Conservation (phyloP, 2,888 invertebrate genomes). For the Cheilosia urbana region DNA sequence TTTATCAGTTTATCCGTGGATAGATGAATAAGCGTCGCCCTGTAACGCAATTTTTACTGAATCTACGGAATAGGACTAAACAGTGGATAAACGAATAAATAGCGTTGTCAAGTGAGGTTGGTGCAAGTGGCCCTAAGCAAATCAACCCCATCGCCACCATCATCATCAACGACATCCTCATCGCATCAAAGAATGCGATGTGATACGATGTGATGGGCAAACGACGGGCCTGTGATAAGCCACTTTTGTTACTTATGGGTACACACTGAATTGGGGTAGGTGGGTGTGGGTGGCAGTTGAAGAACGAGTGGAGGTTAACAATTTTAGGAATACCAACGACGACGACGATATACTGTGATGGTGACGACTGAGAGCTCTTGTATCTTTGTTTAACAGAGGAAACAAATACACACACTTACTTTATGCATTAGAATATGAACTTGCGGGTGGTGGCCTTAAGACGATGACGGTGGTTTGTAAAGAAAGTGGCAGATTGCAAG, state of each 20-base stretch:
- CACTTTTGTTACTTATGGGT: conserved; percentile 8
- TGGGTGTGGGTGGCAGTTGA: background rate
- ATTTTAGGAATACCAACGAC: conserved; percentile 28
- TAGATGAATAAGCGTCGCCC: no score
- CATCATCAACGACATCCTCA: conserved; percentile 13
- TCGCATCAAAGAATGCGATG: conserved; percentile 65
- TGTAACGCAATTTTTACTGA: no score
- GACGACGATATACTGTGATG: background rate
- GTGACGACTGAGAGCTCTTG: conserved; percentile 44
- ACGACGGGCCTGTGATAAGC: conserved; percentile 27
- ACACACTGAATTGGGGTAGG: background rate
- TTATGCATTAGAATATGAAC: conserved; percentile 27
- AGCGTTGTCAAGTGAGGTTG: no score
- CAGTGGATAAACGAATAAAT: no score
- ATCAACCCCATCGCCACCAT: conserved; percentile 45
- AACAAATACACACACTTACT: conserved; percentile 42
- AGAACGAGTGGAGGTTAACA: background rate
- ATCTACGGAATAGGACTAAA: no score
- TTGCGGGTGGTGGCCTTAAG: background rate
- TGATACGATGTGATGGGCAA: conserved; percentile 44
- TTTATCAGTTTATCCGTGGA: no score
- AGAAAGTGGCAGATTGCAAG: conserved; percentile 27
- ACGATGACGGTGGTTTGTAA: background rate
- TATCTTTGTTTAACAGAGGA: conserved; percentile 59
- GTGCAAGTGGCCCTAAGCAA: no score